These are phyloP conservation scores for Trichopria drosophilae DNA, from an alignment of 2,888 invertebrate genomes.

Conservation along the genomic window DNA sequence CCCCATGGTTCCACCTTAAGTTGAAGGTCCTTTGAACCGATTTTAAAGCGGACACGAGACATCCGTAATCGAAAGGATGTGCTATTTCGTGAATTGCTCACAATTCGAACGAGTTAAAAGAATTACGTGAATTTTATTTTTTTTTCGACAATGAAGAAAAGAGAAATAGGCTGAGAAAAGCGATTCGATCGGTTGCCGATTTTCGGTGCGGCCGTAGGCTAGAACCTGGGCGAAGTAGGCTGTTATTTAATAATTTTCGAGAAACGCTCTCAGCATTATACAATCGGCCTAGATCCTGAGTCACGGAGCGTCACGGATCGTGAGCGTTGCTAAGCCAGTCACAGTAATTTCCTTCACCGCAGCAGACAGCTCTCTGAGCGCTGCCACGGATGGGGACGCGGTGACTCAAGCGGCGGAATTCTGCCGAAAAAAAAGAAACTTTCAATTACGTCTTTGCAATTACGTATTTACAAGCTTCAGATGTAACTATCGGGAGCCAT, in stretches of 20 bases:
- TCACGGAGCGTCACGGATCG: conserved; percentile 58
- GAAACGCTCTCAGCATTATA: conserved; percentile 57
- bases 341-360: conserved; percentile 45
- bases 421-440: not conserved
- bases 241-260: conserved; percentile 58
- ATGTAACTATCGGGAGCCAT: too few species aligned
- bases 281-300: conserved; percentile 58
- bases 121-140: too few species aligned
- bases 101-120: too few species aligned
- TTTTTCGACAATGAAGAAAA: too few species aligned
- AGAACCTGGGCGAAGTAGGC: conserved; percentile 47
- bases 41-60: too few species aligned
- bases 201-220: conserved; percentile 32
- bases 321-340: conserved; percentile 50
- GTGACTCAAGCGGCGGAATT: conserved; percentile 20
- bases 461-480: too few species aligned
- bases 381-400: conserved; percentile 37
- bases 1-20: too few species aligned
- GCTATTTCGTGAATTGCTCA: too few species aligned
- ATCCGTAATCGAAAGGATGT: too few species aligned
- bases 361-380: conserved; percentile 34
- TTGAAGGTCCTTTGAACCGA: too few species aligned
- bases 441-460: not conserved
- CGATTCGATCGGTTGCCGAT: conserved; percentile 32
- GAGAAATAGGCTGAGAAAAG: conserved; percentile 23